These are phyloP conservation scores for Drosophila pegasa DNA, from an alignment of 2,888 invertebrate genomes.

Conservation along the genomic window DNA sequence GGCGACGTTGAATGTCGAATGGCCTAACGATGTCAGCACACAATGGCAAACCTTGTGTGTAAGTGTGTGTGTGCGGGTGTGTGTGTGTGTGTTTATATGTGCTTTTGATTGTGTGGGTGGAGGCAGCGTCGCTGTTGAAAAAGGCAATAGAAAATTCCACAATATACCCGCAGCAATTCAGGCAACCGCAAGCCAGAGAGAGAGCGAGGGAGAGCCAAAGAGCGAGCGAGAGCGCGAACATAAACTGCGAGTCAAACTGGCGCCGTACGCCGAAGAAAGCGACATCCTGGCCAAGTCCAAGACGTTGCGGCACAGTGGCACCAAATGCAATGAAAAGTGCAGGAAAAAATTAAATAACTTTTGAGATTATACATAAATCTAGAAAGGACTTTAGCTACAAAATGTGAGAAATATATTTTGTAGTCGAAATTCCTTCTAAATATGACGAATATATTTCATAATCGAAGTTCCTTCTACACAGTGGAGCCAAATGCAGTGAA, in stretches of 20 bases:
- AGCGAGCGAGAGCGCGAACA: conserved; percentile 18
- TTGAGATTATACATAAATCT: too few species aligned
- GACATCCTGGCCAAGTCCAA: conserved; percentile 30
- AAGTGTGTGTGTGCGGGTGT: conserved; percentile 14
- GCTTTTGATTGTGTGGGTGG: conserved; percentile 62
- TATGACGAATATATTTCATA: too few species aligned
- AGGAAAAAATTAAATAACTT: too few species aligned
- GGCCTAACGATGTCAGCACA: conserved; percentile 74
- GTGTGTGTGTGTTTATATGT: conserved; percentile 13
- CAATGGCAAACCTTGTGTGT: conserved; percentile 48
- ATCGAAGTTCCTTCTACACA: too few species aligned
- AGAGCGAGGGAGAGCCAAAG: background rate
- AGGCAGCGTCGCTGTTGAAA: conserved; percentile 48
- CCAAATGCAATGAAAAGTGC: too few species aligned
- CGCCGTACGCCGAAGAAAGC: conserved; percentile 27
- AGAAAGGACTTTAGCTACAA: too few species aligned
- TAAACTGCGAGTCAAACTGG: conserved; percentile 25
- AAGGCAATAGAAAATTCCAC: conserved; percentile 78
- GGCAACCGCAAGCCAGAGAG: background rate
- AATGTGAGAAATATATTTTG: too few species aligned
- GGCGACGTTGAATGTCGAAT: conserved; percentile 45
- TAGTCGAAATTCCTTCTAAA: too few species aligned
- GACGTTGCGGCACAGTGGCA: conserved; percentile 45
- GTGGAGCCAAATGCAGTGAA: too few species aligned
- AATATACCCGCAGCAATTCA: conserved; percentile 59